Percentiles rank a stretch among this genome's conserved stretches.
Evolutionary conservation across 2,797 vertebrate genomes (phyloP).

Genomic region (Halcyon badia): DNA sequence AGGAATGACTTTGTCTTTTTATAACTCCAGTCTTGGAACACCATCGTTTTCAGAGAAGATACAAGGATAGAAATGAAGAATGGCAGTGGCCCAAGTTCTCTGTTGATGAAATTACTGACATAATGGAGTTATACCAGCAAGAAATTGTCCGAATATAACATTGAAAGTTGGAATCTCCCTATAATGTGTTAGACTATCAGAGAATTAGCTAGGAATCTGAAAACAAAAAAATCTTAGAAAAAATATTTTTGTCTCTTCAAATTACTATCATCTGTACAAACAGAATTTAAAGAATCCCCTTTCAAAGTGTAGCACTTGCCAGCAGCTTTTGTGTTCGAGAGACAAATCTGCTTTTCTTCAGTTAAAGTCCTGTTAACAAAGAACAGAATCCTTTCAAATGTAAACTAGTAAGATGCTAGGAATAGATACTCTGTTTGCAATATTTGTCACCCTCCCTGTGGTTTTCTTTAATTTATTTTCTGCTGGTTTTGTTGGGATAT

Average conservation of each 20-base stretch:
- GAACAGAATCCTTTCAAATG: conserved; percentile 69
- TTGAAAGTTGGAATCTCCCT: background rate
- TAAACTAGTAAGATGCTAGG: conserved; percentile 59
- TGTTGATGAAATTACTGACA: background rate
- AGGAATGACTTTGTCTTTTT: background rate
- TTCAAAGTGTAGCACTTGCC: conserved; percentile 49
- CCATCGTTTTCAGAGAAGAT: background rate
- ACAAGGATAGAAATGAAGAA: background rate
- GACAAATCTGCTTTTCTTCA: conserved; percentile 66
- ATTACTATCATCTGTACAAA: conserved; percentile 55
- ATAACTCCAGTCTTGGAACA: background rate
- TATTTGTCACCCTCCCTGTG: background rate
- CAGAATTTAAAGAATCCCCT: conserved; percentile 47
- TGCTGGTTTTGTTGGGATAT: background rate
- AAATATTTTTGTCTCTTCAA: conserved; percentile 45
- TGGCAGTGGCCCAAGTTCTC: background rate
- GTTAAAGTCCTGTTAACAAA: conserved; percentile 61
- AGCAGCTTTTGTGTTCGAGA: conserved; percentile 48
- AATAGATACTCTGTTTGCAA: conserved; percentile 41
- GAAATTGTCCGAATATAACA: background rate
- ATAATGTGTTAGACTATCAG: background rate
- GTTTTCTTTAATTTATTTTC: conserved; percentile 24
- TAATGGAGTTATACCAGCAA: background rate
- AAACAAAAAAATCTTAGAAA: conserved; percentile 20
- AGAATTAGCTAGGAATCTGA: conserved; percentile 14